Evolutionary conservation across 2,113 vertebrate genomes (phyloP).

Genomic region (rabbit (Oryctolagus cuniculus)): mOryCun1.1 NC_091438.1:142153001-142153500

Average conservation of each 20-base stretch:
- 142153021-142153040: no score
- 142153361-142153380: not conserved
- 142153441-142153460: not conserved
- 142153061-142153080: no score
- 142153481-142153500: not conserved
- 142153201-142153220: not conserved
- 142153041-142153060: no score
- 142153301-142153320: not conserved
- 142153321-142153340: conserved; percentile 14
- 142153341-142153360: not conserved
- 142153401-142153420: not conserved
- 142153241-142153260: not conserved
- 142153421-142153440: not conserved
- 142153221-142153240: not conserved
- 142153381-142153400: not conserved
- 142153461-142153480: fast-evolving
- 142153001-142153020: no score
- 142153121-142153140: no score
- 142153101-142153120: no score
- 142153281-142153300: not conserved
- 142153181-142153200: not conserved
- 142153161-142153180: not conserved
- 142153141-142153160: not conserved
- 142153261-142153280: conserved; percentile 31
- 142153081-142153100: no score